A percentile compares a stretch with the other conserved stretches of the same genome.
Evolutionary conservation across 1,140 invertebrate genomes (phyloP).

Genomic region (Helicoverpa armigera): DNA sequence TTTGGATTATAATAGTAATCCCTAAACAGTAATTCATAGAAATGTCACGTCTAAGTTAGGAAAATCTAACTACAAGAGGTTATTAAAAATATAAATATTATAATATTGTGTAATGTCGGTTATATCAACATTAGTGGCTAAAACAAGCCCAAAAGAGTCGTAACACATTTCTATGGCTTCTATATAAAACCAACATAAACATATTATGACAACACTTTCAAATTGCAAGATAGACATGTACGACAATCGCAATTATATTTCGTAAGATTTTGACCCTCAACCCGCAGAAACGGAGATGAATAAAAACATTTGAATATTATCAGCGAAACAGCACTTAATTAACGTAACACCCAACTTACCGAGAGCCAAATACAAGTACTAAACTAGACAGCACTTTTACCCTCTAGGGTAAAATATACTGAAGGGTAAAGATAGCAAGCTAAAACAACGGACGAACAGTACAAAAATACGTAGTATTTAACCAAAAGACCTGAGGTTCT

Average conservation of each 20-base stretch:
- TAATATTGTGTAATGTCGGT: background rate
- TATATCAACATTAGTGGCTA: background rate
- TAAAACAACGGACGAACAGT: constrained; percentile 27
- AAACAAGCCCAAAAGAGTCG: background rate
- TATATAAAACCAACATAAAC: background rate
- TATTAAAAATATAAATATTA: background rate
- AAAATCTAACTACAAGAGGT: too few relatives aligned
- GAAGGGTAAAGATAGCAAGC: constrained; percentile 12
- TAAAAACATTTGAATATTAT: background rate
- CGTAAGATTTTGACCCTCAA: too few relatives aligned
- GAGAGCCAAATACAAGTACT: constrained; percentile 7
- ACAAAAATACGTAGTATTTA: constrained; percentile 42
- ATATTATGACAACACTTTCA: background rate
- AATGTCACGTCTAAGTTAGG: too few relatives aligned
- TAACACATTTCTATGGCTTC: constrained; percentile 2
- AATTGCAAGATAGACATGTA: background rate
- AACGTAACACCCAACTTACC: constrained; percentile 15
- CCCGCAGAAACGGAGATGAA: background rate
- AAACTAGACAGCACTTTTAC: constrained; percentile 16
- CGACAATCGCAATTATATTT: background rate
- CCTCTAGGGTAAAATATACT: constrained; percentile 35
- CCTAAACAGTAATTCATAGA: too few relatives aligned
- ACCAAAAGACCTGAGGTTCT: constrained; percentile 41
- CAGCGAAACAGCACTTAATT: constrained; percentile 16
- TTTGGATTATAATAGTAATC: background rate